Percentiles rank a stretch among this genome's conserved stretches.
Conservation (phyloP, 2,797 vertebrate genomes). For the Melanogrammus aeglefinus region DNA sequence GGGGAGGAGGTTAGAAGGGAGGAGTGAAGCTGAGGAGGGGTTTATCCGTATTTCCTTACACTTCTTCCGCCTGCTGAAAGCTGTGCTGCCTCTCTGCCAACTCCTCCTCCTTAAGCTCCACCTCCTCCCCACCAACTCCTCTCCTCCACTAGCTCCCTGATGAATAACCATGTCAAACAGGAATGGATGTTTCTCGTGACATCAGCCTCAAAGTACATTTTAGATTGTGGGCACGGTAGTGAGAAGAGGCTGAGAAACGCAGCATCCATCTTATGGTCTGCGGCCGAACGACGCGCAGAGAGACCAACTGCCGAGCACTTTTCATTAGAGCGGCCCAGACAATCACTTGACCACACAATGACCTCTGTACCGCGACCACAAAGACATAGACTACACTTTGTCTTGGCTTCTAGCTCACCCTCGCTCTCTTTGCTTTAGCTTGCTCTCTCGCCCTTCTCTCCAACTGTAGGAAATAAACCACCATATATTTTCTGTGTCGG, state of each 20-base stretch:
- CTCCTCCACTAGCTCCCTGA: conserved; percentile 51
- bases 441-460: background rate
- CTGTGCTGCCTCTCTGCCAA: conserved; percentile 51
- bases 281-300: conserved; percentile 62
- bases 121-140: no score
- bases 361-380: conserved; percentile 62
- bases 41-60: no score
- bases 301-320: conserved; percentile 65
- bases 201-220: conserved; percentile 77
- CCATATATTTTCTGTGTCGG: conserved; percentile 69
- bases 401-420: background rate
- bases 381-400: conserved; percentile 30
- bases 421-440: background rate
- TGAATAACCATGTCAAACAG: conserved; percentile 79
- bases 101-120: no score
- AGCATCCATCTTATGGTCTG: conserved; percentile 77
- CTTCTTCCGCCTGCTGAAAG: conserved; percentile 30
- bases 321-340: conserved; percentile 69
- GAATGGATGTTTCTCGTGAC: conserved; percentile 80
- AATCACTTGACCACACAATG: conserved; percentile 72
- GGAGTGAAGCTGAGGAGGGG: no score
- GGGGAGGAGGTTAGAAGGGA: no score
- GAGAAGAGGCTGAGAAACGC: conserved; percentile 76
- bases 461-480: conserved; percentile 61
- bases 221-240: conserved; percentile 70